These are phyloP conservation scores for Copidosoma aretas DNA, from an alignment of 2,888 invertebrate species.

Conservation along the genomic window DNA sequence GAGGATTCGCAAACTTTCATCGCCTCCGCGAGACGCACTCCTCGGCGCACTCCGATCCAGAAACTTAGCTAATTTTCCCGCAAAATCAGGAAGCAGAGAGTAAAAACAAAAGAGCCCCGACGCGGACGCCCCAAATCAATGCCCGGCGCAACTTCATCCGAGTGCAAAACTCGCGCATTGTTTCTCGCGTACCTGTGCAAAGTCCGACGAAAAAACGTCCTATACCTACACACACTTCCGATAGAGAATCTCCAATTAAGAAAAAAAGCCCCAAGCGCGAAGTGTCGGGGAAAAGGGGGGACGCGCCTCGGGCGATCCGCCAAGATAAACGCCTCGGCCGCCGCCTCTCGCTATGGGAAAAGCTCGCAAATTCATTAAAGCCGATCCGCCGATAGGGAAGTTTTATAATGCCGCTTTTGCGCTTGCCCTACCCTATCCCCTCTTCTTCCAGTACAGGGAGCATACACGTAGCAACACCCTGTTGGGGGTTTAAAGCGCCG, in stretches of 20 bases:
- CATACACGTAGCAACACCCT: too few species aligned
- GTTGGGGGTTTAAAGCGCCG: neutral
- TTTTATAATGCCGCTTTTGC: conserved; percentile 24
- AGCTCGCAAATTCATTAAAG: conserved; percentile 35
- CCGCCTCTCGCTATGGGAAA: conserved; percentile 1
- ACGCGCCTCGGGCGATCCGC: conserved; percentile 11
- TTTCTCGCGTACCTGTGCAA: conserved; percentile 12
- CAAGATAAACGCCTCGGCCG: conserved; percentile 17
- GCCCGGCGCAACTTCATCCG: neutral
- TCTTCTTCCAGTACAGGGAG: neutral
- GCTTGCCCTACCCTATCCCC: too few species aligned
- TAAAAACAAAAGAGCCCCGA: neutral
- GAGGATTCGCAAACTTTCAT: too few species aligned
- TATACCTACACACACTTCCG: neutral
- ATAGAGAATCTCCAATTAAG: neutral
- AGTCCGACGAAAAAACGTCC: neutral
- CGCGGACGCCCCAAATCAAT: neutral
- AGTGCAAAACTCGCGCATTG: conserved; percentile 13
- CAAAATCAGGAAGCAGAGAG: neutral
- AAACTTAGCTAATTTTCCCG: neutral
- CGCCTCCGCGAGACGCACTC: too few species aligned
- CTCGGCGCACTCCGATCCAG: too few species aligned
- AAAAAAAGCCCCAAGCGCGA: neutral
- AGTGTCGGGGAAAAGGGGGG: neutral
- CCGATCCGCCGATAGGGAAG: conserved; percentile 29